Evolutionary conservation across 2,888 invertebrate genomes (phyloP), one percentile per base, ranked within the genome.

Genomic region (Tinea pellionella): DNA sequence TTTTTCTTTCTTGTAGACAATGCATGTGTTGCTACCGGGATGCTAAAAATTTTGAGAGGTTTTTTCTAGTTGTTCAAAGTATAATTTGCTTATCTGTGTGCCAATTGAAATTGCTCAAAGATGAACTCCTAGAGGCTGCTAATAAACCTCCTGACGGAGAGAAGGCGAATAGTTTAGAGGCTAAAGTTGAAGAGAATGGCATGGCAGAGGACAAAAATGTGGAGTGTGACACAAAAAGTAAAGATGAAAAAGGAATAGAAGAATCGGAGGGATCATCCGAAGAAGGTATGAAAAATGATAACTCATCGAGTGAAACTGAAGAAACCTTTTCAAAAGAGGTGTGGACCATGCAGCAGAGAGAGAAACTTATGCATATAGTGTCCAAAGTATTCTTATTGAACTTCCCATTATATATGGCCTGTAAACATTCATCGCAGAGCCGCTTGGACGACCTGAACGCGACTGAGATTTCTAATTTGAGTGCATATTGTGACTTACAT

Each of bases 21-120:
- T 97, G 97, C 76, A 96, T 96, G 93, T 97, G 97, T 82, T 94
- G 96, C 81, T 97, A 95, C 80, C 91, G 96, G 68, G 97, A 97
- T 85, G 91, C 92, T 61, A 96, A 96, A 80, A 97, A 97, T 81
- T 94, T 96, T 82, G 97, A 97, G 75, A 90, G 96, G 67, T 95
- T 97, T 78, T 96, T 96, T 78, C 89, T 94, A 71, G 89, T 97
- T 68, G 93, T 96, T 42, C 96, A 97, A 78, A 94, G 96, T 64
- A 91, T 97, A 67, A 91, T 97, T 63, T 93, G 93, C 69, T 89
- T 95, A 67, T 92, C 94, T 58, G 92, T 97, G 62, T 93, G 93
- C 74, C 93, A 96, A 76, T 88, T 97, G 59, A 94, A 94, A 80
- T 89, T 91, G 70, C 90, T 94, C 7, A 89, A 89, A 72, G 89